phyloP scores from a whole-genome alignment of 2,797 vertebrate species.

The Gallinago stenura region DNA sequence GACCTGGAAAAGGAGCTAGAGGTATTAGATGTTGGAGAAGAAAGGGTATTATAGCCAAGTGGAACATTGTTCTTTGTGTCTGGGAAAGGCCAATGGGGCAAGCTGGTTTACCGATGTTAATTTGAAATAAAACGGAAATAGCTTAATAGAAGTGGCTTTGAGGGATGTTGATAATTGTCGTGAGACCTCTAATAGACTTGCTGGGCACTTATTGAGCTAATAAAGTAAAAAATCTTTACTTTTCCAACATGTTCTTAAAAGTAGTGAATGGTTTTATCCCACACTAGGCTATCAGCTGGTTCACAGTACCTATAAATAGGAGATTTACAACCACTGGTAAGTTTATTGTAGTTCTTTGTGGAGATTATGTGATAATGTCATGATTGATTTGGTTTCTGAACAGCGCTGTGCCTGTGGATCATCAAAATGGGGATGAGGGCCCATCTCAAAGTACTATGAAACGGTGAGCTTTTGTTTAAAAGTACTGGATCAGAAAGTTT shows the following conservation, averaged over 20 bases:
- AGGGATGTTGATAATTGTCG: neutral
- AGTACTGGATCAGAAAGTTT: neutral
- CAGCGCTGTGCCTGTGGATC: neutral
- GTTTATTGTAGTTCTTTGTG: neutral
- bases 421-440: neutral
- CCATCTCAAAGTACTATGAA: neutral
- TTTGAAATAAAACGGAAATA: neutral
- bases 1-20: neutral
- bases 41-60: neutral
- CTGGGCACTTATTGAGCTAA: neutral
- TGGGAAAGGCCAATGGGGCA: neutral
- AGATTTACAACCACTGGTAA: neutral
- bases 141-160: neutral
- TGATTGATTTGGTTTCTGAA: neutral
- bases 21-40: neutral
- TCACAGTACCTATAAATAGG: neutral
- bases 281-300: neutral
- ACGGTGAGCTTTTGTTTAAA: neutral
- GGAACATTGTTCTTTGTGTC: neutral
- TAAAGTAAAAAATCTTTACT: neutral
- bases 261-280: neutral
- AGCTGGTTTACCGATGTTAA: neutral
- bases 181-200: neutral
- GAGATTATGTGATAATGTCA: neutral
- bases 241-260: neutral